Conservation (phyloP, 2,888 invertebrate species). For the Heliconius aoede region DNA sequence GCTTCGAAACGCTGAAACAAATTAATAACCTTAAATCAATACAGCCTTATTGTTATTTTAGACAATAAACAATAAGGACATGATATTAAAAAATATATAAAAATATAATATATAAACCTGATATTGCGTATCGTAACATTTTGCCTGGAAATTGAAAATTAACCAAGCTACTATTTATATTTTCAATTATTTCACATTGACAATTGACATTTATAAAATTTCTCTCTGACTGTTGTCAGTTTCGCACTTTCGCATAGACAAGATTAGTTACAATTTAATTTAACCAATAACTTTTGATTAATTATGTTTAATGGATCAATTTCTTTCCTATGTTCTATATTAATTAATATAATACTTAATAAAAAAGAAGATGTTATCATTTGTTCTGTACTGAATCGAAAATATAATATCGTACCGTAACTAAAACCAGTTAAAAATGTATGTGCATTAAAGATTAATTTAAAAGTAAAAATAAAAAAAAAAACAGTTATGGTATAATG, state of each 20-base stretch:
- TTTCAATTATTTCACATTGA: slow-evolving; percentile 3
- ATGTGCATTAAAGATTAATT: neutral
- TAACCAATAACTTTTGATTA: neutral
- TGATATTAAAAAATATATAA: neutral
- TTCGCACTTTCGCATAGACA: neutral
- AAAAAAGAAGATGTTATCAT: neutral
- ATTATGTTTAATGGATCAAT: neutral
- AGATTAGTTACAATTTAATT: neutral
- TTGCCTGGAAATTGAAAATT: slow-evolving; percentile 43
- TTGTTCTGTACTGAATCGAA: neutral
- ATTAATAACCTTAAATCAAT: slow-evolving; percentile 40
- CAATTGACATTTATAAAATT: neutral
- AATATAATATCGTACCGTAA: neutral
- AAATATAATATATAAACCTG: slow-evolving; percentile 55
- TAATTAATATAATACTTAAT: too few species aligned
- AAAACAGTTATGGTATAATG: neutral
- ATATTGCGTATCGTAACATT: slow-evolving; percentile 71
- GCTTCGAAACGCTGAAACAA: slow-evolving; percentile 67
- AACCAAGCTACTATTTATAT: neutral
- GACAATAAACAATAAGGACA: neutral
- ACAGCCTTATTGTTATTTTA: slow-evolving; percentile 58
- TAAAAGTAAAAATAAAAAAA: neutral
- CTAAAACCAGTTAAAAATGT: neutral
- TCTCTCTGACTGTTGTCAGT: neutral
- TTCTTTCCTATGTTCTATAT: neutral